Conservation (phyloP, 2,113 vertebrate species). For the Erythrocebus patas region DNA sequence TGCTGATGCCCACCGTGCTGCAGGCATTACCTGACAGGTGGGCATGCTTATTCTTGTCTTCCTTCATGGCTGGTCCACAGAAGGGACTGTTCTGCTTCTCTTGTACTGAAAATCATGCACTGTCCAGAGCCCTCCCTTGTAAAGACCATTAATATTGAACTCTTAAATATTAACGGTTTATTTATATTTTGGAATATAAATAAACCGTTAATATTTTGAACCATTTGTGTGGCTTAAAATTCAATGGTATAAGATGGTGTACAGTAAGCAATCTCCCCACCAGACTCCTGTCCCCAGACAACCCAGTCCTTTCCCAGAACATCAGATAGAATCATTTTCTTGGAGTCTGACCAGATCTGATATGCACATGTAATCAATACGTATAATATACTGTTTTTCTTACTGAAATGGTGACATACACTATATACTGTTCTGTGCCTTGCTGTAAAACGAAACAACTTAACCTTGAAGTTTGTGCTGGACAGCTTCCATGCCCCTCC, state of each 20-base stretch:
- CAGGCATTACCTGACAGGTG: constrained; percentile 98
- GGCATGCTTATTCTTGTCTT: constrained; percentile 1
- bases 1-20: constrained; percentile 98
- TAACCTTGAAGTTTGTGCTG: not conserved
- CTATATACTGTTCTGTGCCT: not conserved
- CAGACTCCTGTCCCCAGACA: not conserved
- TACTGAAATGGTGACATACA: not conserved
- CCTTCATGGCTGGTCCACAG: not conserved
- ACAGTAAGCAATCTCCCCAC: not conserved
- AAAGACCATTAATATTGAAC: not conserved
- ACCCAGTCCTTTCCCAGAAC: not conserved
- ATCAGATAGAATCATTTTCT: not conserved
- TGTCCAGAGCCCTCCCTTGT: not conserved
- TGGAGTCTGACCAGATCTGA: constrained; percentile 46
- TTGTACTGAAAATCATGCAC: fast-evolving
- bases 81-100: not conserved
- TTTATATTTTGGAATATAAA: not conserved
- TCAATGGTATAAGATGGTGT: not conserved
- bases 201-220: not conserved
- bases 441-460: not conserved
- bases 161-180: not conserved
- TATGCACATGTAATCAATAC: constrained; percentile 74
- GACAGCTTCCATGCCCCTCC: not conserved
- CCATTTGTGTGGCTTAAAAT: not conserved
- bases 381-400: constrained; percentile 59